These are phyloP conservation scores for Deilephila porcellus DNA, from an alignment of 2,888 invertebrate genomes.

Conservation along the genomic window DNA sequence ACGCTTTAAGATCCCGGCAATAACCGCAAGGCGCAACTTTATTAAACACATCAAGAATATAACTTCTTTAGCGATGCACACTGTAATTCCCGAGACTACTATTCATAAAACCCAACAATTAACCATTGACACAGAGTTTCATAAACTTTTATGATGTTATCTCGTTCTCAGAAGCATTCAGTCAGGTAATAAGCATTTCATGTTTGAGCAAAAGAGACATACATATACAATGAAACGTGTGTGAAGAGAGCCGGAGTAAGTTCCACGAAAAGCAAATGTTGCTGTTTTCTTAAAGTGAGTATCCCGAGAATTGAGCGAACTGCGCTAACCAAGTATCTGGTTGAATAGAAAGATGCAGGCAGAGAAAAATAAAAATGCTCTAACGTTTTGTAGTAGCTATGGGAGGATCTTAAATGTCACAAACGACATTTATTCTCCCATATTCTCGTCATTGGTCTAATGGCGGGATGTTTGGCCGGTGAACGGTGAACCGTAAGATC, in stretches of 20 bases:
- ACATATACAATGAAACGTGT: background rate
- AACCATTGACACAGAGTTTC: conserved; percentile 24
- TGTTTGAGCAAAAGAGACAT: background rate
- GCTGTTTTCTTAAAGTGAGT: conserved; percentile 15
- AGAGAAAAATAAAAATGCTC: no score
- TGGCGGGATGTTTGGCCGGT: no score
- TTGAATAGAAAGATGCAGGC: background rate
- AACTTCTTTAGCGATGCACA: background rate
- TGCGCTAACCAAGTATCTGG: background rate
- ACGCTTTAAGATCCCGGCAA: no score
- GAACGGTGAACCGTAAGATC: no score
- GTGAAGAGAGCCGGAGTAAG: background rate
- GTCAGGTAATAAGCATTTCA: conserved; percentile 20
- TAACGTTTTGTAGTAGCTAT: no score
- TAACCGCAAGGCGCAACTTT: no score
- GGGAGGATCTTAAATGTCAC: no score
- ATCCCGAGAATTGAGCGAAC: background rate
- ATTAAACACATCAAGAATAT: no score
- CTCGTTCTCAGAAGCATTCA: conserved; percentile 20
- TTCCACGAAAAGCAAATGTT: conserved; percentile 20
- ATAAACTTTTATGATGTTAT: conserved; percentile 24
- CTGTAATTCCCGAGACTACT: background rate
- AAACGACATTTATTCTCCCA: no score
- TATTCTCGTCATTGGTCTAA: no score
- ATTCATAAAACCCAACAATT: conserved; percentile 7